These are phyloP conservation scores for Drymodes brunneopygia DNA, from an alignment of 2,113 vertebrate genomes.

Conservation along the genomic window DNA sequence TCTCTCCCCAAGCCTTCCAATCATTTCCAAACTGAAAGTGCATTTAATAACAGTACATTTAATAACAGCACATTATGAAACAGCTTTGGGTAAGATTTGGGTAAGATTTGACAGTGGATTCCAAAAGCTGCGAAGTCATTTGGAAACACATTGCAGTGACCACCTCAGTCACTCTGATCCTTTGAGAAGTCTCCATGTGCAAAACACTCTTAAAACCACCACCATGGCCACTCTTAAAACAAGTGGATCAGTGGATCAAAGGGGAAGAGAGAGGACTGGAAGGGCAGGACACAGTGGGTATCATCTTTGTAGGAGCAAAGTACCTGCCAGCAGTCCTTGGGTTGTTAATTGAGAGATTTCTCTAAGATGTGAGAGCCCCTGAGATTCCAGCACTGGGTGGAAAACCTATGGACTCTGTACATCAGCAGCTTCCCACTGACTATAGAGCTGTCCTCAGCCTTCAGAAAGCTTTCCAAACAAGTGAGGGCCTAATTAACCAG, in stretches of 20 bases:
- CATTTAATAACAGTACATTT: background rate
- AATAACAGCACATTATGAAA: background rate
- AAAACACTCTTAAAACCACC: background rate
- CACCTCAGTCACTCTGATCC: background rate
- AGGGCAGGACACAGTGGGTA: background rate
- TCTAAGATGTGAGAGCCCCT: background rate
- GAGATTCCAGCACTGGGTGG: background rate
- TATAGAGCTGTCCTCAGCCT: background rate
- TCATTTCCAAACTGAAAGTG: background rate
- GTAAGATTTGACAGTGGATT: background rate
- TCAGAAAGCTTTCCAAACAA: background rate
- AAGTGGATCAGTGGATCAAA: background rate
- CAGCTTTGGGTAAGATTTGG: conserved; percentile 8
- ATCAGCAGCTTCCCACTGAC: background rate
- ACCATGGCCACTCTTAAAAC: background rate
- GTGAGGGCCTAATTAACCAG: background rate
- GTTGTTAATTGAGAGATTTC: background rate
- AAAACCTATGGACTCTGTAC: background rate
- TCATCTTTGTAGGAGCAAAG: background rate
- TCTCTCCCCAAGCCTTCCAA: background rate
- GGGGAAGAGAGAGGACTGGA: background rate
- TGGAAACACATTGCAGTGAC: background rate
- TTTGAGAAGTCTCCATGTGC: background rate
- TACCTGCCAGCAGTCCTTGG: background rate
- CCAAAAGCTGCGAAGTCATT: conserved; percentile 1